These are phyloP conservation scores for Clarias platycephalus DNA, from an alignment of 2,797 vertebrate genomes.

Conservation along the genomic window DNA sequence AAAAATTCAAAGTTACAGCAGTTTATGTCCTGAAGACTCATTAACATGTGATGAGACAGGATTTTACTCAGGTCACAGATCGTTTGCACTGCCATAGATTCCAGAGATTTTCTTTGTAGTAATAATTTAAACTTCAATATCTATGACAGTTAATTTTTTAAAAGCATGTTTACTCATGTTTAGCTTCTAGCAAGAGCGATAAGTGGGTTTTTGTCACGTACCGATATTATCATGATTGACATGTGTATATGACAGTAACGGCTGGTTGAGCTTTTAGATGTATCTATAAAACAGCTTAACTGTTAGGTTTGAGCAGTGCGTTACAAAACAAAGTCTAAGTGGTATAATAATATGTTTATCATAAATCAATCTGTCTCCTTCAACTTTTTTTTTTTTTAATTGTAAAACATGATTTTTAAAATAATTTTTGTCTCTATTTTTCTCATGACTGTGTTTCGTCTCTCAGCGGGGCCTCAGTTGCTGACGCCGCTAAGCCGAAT, in stretches of 20 bases:
- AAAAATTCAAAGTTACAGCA: no score
- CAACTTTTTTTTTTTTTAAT: neutral
- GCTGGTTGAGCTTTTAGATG: neutral
- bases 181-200: no score
- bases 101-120: no score
- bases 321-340: neutral
- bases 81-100: no score
- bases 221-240: neutral
- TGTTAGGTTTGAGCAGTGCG: neutral
- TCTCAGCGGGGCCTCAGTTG: slow-evolving; percentile 36
- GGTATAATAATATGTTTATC: neutral
- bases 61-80: no score
- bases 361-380: no score
- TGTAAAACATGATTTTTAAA: neutral
- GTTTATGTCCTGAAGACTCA: no score
- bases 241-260: neutral
- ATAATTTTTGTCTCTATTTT: neutral
- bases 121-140: no score
- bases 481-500: slow-evolving; percentile 13
- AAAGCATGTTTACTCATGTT: no score
- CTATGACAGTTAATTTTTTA: no score
- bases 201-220: no score
- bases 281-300: neutral
- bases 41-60: no score
- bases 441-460: slow-evolving; percentile 20